Evolutionary conservation across 1,140 invertebrate genomes (phyloP).

Genomic region (Lineus longissimus): DNA sequence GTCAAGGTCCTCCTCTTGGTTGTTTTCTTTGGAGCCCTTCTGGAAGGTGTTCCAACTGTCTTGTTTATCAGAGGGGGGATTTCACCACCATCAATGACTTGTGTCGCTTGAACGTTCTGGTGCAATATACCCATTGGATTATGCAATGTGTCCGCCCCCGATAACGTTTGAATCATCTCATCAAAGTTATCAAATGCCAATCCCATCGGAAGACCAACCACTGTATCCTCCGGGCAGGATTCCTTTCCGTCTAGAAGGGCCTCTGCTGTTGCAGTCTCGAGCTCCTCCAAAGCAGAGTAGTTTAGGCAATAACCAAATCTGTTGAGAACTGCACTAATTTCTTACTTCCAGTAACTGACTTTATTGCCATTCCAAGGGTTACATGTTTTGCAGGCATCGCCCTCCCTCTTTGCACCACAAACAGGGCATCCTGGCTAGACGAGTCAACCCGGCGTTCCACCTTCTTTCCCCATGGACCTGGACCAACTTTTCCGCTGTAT

Average conservation of each 20-base stretch:
- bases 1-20: not conserved
- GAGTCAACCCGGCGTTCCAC: too few relatives aligned
- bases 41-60: too few relatives aligned
- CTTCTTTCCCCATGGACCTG: too few relatives aligned
- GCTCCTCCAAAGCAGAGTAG: not conserved
- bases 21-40: not conserved
- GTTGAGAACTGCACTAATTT: too few relatives aligned
- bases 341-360: too few relatives aligned
- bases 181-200: conserved; percentile 1
- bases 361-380: too few relatives aligned
- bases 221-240: not conserved
- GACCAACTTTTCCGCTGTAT: too few relatives aligned
- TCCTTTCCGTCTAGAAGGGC: not conserved
- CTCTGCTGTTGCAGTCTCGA: not conserved
- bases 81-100: too few relatives aligned
- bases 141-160: not conserved
- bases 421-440: too few relatives aligned
- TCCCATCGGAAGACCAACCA: not conserved
- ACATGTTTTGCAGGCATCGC: too few relatives aligned
- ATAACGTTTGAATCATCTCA: conserved; percentile 1
- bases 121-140: conserved; percentile 2
- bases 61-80: too few relatives aligned
- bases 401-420: too few relatives aligned
- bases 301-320: not conserved
- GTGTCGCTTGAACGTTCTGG: not conserved